phyloP scores from a whole-genome alignment of 2,113 vertebrate species.

The Cervus canadensis region DNA sequence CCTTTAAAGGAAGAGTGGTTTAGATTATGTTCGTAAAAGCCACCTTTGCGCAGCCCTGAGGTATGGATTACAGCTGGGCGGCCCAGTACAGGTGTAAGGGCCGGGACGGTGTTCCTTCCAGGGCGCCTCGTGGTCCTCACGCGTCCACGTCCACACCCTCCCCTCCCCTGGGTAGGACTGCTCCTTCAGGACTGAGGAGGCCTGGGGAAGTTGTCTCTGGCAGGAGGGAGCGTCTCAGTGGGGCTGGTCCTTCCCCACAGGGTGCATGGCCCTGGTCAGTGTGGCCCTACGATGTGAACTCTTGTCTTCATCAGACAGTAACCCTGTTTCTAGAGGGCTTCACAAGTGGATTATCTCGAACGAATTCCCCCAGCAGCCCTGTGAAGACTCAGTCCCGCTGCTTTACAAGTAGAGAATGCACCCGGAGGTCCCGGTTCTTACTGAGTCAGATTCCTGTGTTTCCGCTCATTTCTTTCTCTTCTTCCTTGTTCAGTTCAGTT shows the following conservation, averaged over 20 bases:
- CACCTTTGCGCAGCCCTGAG: accelerated
- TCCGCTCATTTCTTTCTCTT: neutral
- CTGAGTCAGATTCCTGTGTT: neutral
- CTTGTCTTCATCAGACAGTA: neutral
- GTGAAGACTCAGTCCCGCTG: accelerated
- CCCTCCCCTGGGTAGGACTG: neutral
- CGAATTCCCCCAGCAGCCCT: neutral
- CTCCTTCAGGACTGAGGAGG: neutral
- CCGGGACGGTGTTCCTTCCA: neutral
- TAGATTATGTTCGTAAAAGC: neutral
- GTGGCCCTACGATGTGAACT: neutral
- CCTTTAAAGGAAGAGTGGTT: neutral
- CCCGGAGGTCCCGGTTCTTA: neutral
- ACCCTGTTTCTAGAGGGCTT: accelerated
- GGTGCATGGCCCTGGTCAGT: neutral
- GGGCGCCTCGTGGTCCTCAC: neutral
- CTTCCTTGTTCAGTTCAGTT: neutral
- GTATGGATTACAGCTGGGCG: too few species aligned
- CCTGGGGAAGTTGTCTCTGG: neutral
- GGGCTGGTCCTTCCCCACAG: neutral
- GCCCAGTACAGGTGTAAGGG: neutral
- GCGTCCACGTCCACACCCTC: neutral
- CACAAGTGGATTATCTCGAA: neutral
- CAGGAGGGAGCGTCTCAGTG: neutral
- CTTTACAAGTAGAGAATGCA: neutral